Evolutionary conservation across 2,888 invertebrate genomes (phyloP), one percentile per base, ranked within the genome.

Genomic region (Drosophila emarginata): DNA sequence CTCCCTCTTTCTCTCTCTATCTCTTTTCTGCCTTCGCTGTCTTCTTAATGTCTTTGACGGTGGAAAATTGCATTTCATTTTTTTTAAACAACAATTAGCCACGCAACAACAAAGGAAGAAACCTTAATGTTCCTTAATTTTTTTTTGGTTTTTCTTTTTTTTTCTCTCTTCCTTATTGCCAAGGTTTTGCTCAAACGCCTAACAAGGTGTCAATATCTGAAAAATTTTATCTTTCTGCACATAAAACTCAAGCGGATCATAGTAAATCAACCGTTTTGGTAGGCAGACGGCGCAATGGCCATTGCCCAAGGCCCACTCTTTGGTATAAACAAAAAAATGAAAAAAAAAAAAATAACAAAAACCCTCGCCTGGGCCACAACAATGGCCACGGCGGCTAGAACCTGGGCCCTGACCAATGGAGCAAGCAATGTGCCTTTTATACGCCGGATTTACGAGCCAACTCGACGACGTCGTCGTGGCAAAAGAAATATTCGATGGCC

Each of bases 161-260:
- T 18, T 51, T 23, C 12, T 68, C 37, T 73, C 72, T 75, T 78
- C 64, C 66, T 74, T 61, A 68, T 71, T 64, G 70, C 62, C 56
- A 64, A 39, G 60, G 58, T 52, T 53, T 23, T 60, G 15, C 62
- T 84, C 89, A 83, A 88, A 88, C 74, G 85, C 86, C 84, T 89
- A 89, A 89, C 89, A 89, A 89, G 90, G 89, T 89, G 89, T 90
- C 90, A 89, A 89, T 89, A 89, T 89, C 89, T 89, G 80, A 81
- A 80, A 88, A 87, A 86, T 87, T 83, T 88, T 89, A 88, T 88
- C 90, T 87, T 80, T 82, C 82, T 82, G 89, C 89, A 79, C 83
- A 85, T 88, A 90, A 83, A 90, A 88, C 90, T 89, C 84, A 83
- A 84, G 89, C 86, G 87, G 87, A 81, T 86, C 90, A 90, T 88